phyloP scores from a whole-genome alignment of 2,888 invertebrate species.

The Suillia variegata region DNA sequence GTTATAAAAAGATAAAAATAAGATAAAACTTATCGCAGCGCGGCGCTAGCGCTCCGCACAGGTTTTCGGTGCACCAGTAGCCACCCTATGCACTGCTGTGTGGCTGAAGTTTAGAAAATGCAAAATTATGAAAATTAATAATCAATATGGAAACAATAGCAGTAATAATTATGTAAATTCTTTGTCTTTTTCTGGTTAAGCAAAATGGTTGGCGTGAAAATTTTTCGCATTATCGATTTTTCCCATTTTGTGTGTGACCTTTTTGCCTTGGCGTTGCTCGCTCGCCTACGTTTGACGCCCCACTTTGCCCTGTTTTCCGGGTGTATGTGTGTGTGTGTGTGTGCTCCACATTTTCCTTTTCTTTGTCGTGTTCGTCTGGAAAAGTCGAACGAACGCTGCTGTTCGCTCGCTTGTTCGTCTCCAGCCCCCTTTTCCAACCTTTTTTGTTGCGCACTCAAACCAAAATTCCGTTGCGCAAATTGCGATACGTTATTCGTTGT shows the following conservation, averaged over 20 bases:
- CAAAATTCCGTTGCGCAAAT: not conserved
- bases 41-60: not conserved
- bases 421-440: no score
- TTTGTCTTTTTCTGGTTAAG: not conserved
- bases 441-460: no score
- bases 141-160: no score
- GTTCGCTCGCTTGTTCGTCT: no score
- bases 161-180: no score
- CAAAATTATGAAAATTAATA: no score
- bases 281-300: not conserved
- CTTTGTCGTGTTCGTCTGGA: not conserved
- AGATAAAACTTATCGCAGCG: not conserved
- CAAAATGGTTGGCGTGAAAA: not conserved
- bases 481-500: no score
- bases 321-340: no score
- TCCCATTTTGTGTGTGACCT: conserved; percentile 16
- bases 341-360: not conserved
- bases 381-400: no score
- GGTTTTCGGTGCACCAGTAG: no score
- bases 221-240: conserved; percentile 36
- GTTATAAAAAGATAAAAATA: conserved; percentile 2
- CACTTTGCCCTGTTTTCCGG: not conserved
- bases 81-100: no score
- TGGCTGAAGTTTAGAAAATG: no score
- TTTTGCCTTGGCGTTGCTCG: not conserved